Conservation (phyloP, 2,797 vertebrate species). For the Myotis myotis region DNA sequence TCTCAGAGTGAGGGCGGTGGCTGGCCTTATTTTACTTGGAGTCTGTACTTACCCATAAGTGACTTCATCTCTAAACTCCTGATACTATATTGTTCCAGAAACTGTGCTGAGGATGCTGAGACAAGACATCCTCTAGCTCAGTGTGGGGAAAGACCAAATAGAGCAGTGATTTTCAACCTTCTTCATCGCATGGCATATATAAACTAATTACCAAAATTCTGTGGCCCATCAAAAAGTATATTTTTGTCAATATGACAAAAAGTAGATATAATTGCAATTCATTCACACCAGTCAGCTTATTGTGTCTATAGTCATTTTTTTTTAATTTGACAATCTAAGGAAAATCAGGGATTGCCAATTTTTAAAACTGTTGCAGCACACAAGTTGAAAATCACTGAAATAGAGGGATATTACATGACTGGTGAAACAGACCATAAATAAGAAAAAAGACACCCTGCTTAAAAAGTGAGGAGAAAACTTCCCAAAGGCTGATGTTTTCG, state of each 20-base stretch:
- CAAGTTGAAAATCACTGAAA: not conserved
- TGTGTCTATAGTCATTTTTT: not conserved
- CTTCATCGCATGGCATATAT: not conserved
- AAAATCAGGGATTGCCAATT: not conserved
- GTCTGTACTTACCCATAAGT: not conserved
- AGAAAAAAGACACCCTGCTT: not conserved
- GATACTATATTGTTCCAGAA: not conserved
- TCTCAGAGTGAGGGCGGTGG: not conserved
- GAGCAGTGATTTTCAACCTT: not conserved
- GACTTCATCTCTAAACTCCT: slow-evolving; percentile 1
- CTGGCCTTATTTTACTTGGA: not conserved
- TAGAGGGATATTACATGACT: not conserved
- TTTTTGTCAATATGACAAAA: not conserved
- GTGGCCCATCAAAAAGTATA: not conserved
- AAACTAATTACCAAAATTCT: not conserved
- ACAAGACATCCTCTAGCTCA: not conserved
- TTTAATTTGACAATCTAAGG: not conserved
- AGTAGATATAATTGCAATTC: not conserved
- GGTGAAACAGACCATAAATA: not conserved
- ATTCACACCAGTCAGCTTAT: not conserved
- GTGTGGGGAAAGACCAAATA: not conserved
- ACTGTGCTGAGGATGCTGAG: not conserved
- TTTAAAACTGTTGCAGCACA: not conserved
- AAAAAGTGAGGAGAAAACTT: not conserved
- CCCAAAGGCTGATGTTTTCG: not conserved